Conservation (phyloP, 2,888 invertebrate species). For the Dicycla oo region DNA sequence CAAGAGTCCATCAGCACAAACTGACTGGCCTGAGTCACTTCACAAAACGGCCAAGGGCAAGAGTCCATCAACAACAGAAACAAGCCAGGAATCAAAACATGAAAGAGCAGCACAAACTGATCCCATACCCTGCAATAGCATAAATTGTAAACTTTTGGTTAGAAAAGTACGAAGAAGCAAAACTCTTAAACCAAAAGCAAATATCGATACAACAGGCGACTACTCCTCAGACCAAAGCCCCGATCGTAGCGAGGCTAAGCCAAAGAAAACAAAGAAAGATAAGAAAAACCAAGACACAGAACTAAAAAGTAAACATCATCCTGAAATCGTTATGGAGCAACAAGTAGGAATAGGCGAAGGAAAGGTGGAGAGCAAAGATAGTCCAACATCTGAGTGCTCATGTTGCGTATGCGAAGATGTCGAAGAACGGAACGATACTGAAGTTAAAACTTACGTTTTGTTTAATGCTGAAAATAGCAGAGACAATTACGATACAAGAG, state of each 20-base stretch:
- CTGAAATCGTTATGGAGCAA: not conserved
- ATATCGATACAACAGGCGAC: not conserved
- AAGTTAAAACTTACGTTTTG: slow-evolving; percentile 48
- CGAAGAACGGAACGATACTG: not conserved
- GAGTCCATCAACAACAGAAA: not conserved
- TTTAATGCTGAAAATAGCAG: slow-evolving; percentile 40
- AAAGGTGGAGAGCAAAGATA: not conserved
- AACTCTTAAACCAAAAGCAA: not conserved
- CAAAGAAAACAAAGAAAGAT: slow-evolving; percentile 5
- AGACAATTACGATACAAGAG: slow-evolving; percentile 28
- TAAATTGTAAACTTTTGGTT: not conserved
- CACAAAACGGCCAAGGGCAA: too few species aligned
- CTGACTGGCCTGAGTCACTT: too few species aligned
- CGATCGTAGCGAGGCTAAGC: not conserved
- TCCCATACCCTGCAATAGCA: not conserved
- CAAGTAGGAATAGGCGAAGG: not conserved
- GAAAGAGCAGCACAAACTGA: slow-evolving; percentile 67
- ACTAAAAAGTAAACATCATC: not conserved
- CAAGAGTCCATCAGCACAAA: too few species aligned
- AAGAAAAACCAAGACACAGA: not conserved
- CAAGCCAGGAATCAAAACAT: slow-evolving; percentile 13
- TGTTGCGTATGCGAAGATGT: not conserved
- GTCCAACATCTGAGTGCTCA: too few species aligned
- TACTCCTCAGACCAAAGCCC: not conserved
- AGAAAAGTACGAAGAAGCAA: slow-evolving; percentile 6